A percentile compares a stretch with the other conserved stretches of the same genome.
phyloP scores from a whole-genome alignment of 2,797 vertebrate species.

The Bovichtus variegatus region DNA sequence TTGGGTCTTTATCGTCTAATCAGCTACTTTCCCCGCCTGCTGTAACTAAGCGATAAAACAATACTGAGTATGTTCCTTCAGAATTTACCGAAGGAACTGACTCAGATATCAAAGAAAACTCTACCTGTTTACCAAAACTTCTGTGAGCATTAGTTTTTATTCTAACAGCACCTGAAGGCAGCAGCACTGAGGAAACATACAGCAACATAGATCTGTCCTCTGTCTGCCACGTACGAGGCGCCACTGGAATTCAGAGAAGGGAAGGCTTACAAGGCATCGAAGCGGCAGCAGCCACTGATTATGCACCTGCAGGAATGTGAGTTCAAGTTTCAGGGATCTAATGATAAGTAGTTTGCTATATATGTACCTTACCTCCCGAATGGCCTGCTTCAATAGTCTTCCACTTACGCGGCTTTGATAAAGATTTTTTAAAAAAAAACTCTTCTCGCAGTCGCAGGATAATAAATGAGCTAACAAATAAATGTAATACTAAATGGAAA shows the following conservation, averaged over 20 bases:
- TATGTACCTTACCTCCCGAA: not conserved
- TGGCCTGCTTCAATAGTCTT: not conserved
- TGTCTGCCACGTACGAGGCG: not conserved
- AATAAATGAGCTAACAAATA: not conserved
- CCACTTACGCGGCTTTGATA: not conserved
- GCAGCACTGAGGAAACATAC: conserved; percentile 14
- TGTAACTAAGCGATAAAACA: not conserved
- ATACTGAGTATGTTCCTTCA: not conserved
- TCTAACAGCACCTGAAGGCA: conserved; percentile 18
- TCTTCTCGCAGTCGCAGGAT: not conserved
- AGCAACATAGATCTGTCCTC: not conserved
- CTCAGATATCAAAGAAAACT: conserved; percentile 9
- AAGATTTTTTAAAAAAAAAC: not conserved
- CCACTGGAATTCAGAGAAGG: conserved; percentile 27
- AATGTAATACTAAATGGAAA: not conserved
- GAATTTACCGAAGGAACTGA: not conserved
- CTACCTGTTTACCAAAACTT: not conserved
- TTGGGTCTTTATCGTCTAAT: not conserved
- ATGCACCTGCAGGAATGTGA: conserved; percentile 22
- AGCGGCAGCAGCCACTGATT: conserved; percentile 20
- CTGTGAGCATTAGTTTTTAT: not conserved
- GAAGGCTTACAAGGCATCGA: conserved; percentile 22
- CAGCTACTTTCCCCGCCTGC: not conserved
- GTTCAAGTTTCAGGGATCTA: conserved; percentile 40
- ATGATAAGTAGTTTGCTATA: conserved; percentile 20